These are phyloP conservation scores for Eupelmus urozonus DNA, from an alignment of 2,888 invertebrate species.

Conservation along the genomic window DNA sequence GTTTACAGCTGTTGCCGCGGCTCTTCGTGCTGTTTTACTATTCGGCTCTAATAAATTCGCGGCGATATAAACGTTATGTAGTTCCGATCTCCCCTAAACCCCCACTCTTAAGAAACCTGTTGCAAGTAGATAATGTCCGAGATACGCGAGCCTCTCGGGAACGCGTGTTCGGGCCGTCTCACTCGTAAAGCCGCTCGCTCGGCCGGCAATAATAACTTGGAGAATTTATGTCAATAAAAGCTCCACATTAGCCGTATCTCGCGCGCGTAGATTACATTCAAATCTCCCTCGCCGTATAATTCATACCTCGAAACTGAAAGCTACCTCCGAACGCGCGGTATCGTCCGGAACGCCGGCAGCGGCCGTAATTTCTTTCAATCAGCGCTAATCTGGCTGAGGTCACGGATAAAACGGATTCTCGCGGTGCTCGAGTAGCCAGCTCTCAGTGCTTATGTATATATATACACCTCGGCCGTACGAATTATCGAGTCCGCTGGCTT, in stretches of 20 bases:
- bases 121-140: conserved; percentile 36
- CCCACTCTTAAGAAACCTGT: conserved; percentile 20
- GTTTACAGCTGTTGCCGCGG: too few species aligned
- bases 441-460: not conserved
- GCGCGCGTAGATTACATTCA: not conserved
- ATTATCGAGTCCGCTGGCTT: too few species aligned
- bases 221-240: conserved; percentile 1
- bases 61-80: conserved; percentile 9
- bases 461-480: not conserved
- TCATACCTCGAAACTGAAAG: too few species aligned
- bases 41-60: not conserved
- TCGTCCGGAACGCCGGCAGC: too few species aligned
- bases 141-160: conserved; percentile 9
- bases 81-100: not conserved
- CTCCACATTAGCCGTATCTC: conserved; percentile 29
- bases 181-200: not conserved
- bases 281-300: too few species aligned
- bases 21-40: too few species aligned
- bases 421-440: too few species aligned
- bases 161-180: not conserved
- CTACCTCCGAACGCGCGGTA: too few species aligned
- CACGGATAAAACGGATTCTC: too few species aligned
- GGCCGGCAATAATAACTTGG: conserved; percentile 14
- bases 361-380: conserved; percentile 1
- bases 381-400: not conserved